These are phyloP conservation scores for Xestoiulus laeticollis DNA, from an alignment of 2,888 invertebrate genomes.

Conservation along the genomic window DNA sequence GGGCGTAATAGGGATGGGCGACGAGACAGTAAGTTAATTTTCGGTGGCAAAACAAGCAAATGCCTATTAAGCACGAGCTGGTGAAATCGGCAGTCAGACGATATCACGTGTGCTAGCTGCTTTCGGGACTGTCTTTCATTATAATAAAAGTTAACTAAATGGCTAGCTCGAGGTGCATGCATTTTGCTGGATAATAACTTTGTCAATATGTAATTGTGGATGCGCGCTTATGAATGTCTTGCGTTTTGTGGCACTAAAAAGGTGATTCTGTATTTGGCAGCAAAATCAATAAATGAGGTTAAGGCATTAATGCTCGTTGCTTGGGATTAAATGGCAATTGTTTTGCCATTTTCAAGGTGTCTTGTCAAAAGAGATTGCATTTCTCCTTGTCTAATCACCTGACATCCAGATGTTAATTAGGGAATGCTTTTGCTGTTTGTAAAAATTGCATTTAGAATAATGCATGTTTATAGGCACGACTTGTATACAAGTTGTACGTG, in stretches of 20 bases:
- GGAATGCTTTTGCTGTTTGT: too few relatives aligned
- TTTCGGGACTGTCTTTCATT: background rate
- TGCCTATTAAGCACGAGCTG: background rate
- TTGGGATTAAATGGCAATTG: background rate
- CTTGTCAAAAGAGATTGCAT: too few relatives aligned
- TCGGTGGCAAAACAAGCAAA: background rate
- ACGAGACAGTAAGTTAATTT: background rate
- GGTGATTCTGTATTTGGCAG: background rate
- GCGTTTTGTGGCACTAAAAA: background rate
- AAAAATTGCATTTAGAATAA: too few relatives aligned
- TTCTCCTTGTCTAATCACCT: too few relatives aligned
- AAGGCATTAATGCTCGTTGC: background rate
- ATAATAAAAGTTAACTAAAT: background rate
- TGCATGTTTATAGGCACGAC: too few relatives aligned
- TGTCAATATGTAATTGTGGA: constrained; percentile 2
- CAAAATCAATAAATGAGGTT: background rate
- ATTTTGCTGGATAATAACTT: constrained; percentile 11
- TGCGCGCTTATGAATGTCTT: too few relatives aligned
- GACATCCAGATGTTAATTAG: too few relatives aligned
- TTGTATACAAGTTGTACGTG: too few relatives aligned
- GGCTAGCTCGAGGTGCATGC: constrained; percentile 33
- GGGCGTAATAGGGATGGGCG: background rate
- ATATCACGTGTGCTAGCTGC: too few relatives aligned
- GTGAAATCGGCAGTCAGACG: background rate
- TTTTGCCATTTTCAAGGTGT: background rate